Evolutionary conservation across 1,140 invertebrate species (phyloP), one percentile per base, ranked within the genome.

Genomic region (Grapholita molesta): DNA sequence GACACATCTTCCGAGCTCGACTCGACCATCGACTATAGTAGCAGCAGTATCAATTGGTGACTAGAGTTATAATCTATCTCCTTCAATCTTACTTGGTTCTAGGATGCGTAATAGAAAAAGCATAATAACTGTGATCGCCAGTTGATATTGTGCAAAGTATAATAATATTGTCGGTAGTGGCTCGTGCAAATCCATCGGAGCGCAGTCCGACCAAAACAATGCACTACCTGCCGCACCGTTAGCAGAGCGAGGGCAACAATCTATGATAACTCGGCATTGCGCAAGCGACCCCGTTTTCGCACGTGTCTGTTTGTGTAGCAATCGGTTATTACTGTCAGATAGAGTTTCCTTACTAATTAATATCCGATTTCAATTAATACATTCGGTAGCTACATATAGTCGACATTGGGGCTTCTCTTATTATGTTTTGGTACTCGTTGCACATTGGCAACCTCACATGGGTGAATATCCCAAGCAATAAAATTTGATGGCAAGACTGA

Each of bases 181-280:
- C 67, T 64, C 55, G 75, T 71, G 69, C 73, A 76, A 77, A 75
- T 81, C 18, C 42, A 48, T 48, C 18, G 3, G 42, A 48, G 23
- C 21, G 70, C 73, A 77, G 76, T 79, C 82, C 76, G 77, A 74
- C 77, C 74, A 84, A 89, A 89, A 88, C 83, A 89, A 89, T 86
- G 80, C 74, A 76, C 82, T 75, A 67, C 70, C 52, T 73, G 66
- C 24, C 38, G 25, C 80, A 83, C 86, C 86, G 86, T 86, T 89
- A 89, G 79, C 11, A 76, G 77, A 82, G 78, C 78, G 82, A 81
- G 82, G 80, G 85, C 84, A 85, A 86, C 75, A 86, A 80, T 88
- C 81, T 89, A 80, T 80, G 80, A 85, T 84, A 83, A 83, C 77
- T 83, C 75, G 76, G 18, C 15, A 79, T 86, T 88, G 80, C 83